These are phyloP conservation scores for Fregata magnificens DNA, from an alignment of 2,113 vertebrate genomes.

Conservation along the genomic window DNA sequence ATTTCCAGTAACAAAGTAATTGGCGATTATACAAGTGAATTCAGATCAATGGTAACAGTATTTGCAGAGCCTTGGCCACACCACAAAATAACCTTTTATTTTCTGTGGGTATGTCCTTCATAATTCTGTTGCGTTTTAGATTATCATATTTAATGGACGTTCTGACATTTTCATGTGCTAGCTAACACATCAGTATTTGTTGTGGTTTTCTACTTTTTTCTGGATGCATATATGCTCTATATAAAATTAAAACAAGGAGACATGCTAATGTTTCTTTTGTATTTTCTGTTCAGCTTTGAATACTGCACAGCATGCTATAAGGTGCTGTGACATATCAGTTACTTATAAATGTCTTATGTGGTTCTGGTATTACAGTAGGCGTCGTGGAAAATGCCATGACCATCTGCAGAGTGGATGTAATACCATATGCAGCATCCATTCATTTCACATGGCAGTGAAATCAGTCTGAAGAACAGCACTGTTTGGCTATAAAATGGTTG, in stretches of 20 bases:
- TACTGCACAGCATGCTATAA: background rate
- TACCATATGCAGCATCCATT: background rate
- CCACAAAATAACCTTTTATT: background rate
- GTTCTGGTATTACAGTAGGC: constrained; percentile 26
- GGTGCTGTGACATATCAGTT: background rate
- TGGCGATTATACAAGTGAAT: background rate
- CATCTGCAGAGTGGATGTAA: background rate
- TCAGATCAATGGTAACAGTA: background rate
- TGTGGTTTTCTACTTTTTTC: background rate
- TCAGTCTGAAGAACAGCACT: background rate
- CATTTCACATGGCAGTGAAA: background rate
- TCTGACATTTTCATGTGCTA: background rate
- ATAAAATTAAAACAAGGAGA: background rate
- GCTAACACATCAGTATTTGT: background rate
- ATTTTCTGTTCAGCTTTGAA: background rate
- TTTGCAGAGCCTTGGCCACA: background rate
- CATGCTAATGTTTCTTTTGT: background rate
- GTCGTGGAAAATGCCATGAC: background rate
- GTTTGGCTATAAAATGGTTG: background rate
- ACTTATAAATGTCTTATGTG: constrained; percentile 34
- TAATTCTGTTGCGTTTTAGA: background rate
- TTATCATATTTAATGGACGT: background rate
- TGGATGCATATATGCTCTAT: background rate
- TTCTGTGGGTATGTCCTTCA: background rate
- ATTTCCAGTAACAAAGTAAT: constrained; percentile 5